Evolutionary conservation across 2,888 invertebrate genomes (phyloP).

Genomic region (Chrysomela aeneicollis): DNA sequence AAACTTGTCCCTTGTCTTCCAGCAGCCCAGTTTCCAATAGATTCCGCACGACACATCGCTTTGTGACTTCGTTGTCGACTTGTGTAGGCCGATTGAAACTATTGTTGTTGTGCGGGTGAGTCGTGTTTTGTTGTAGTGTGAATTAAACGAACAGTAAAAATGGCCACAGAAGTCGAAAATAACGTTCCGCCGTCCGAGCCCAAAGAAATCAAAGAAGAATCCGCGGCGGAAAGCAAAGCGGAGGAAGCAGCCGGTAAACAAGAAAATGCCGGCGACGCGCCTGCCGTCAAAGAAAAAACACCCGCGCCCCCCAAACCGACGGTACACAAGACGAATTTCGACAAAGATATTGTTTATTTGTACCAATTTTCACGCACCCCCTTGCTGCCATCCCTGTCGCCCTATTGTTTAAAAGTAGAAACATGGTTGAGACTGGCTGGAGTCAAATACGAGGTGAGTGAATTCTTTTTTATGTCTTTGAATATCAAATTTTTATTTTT

Average conservation of each 20-base stretch:
- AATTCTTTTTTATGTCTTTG: not conserved
- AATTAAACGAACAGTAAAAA: slow-evolving; percentile 51
- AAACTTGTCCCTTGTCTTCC: slow-evolving; percentile 3
- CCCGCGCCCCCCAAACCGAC: slow-evolving; percentile 77
- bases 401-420: slow-evolving; percentile 95
- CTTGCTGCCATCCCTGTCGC: slow-evolving; percentile 87
- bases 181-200: slow-evolving; percentile 73
- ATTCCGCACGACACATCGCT: not conserved
- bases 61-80: slow-evolving; percentile 22
- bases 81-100: slow-evolving; percentile 33
- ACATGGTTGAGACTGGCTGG: slow-evolving; percentile 92
- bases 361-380: slow-evolving; percentile 94
- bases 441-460: slow-evolving; percentile 91
- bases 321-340: slow-evolving; percentile 88
- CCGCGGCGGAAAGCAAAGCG: slow-evolving; percentile 61
- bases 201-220: slow-evolving; percentile 62
- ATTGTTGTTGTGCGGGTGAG: slow-evolving; percentile 38
- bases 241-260: slow-evolving; percentile 60
- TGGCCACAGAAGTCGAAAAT: slow-evolving; percentile 82
- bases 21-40: slow-evolving; percentile 3
- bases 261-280: slow-evolving; percentile 63
- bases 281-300: slow-evolving; percentile 67
- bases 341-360: slow-evolving; percentile 92
- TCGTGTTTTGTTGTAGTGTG: slow-evolving; percentile 41
- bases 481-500: not conserved